phyloP scores from a whole-genome alignment of 2,888 invertebrate species.

The Iphiclides podalirius region DNA sequence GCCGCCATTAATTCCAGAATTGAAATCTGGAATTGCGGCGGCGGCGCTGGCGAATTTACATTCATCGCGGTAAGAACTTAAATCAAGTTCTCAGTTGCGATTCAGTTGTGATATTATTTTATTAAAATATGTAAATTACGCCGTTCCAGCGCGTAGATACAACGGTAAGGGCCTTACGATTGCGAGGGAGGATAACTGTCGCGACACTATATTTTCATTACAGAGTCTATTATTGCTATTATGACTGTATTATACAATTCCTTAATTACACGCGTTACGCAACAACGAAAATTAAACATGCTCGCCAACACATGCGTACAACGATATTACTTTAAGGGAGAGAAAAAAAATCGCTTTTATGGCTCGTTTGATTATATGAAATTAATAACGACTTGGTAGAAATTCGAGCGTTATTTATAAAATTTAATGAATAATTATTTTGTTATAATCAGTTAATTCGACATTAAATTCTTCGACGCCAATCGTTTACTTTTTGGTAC shows the following conservation, averaged over 20 bases:
- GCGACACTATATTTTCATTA: constrained; percentile 75
- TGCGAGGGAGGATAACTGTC: constrained; percentile 68
- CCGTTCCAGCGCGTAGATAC: constrained; percentile 66
- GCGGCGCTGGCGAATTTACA: constrained; percentile 74
- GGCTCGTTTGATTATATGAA: too few relatives aligned
- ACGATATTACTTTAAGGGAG: neutral
- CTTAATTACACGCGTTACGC: constrained; percentile 22
- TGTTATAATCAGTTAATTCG: too few relatives aligned
- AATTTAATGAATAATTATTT: too few relatives aligned
- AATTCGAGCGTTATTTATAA: too few relatives aligned
- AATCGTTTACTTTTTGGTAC: too few relatives aligned
- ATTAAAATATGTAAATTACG: constrained; percentile 79
- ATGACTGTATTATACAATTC: constrained; percentile 54
- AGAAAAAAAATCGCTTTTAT: too few relatives aligned
- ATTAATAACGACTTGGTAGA: too few relatives aligned
- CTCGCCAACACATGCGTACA: neutral
- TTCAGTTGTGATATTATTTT: constrained; percentile 80
- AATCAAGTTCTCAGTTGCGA: constrained; percentile 80
- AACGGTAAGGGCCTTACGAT: constrained; percentile 69
- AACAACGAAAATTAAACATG: constrained; percentile 9
- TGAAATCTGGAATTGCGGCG: constrained; percentile 78
- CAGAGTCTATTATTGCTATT: constrained; percentile 56
- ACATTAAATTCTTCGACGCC: too few relatives aligned
- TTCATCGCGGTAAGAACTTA: constrained; percentile 80
- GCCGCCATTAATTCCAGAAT: constrained; percentile 78